Conservation (phyloP, 2,113 vertebrate genomes). For the Poeciliopsis occidentalis region DNA sequence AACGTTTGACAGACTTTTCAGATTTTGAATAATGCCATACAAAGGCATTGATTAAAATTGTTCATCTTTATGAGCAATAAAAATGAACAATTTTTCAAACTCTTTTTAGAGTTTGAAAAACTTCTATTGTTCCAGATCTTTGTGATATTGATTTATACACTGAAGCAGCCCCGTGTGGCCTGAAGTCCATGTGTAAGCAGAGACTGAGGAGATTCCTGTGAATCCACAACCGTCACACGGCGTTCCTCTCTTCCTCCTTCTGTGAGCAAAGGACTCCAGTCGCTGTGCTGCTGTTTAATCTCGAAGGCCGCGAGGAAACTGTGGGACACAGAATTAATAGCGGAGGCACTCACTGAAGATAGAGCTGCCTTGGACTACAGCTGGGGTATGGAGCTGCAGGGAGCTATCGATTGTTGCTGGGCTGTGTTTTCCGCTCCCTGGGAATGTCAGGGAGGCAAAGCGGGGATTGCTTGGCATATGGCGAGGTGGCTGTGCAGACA, state of each 20-base stretch:
- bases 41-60: background rate
- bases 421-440: conserved; percentile 54
- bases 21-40: no score
- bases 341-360: conserved; percentile 41
- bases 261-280: conserved; percentile 58
- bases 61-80: background rate
- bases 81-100: no score
- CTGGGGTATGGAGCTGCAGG: conserved; percentile 37
- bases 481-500: conserved; percentile 25
- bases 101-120: no score
- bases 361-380: conserved; percentile 40
- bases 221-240: conserved; percentile 59
- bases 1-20: no score
- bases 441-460: conserved; percentile 36
- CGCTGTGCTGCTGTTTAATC: conserved; percentile 60
- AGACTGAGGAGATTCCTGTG: conserved; percentile 46
- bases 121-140: background rate
- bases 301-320: conserved; percentile 44
- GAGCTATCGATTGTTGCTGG: conserved; percentile 62
- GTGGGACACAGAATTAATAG: conserved; percentile 63
- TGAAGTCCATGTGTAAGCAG: conserved; percentile 34
- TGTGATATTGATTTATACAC: conserved; percentile 25
- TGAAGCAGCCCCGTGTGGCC: conserved; percentile 26
- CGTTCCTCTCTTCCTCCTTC: conserved; percentile 24
- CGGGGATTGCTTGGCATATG: conserved; percentile 52